Base-by-base conservation (phyloP, 2,113 vertebrate species). In the Salvelinus namaycush region DNA sequence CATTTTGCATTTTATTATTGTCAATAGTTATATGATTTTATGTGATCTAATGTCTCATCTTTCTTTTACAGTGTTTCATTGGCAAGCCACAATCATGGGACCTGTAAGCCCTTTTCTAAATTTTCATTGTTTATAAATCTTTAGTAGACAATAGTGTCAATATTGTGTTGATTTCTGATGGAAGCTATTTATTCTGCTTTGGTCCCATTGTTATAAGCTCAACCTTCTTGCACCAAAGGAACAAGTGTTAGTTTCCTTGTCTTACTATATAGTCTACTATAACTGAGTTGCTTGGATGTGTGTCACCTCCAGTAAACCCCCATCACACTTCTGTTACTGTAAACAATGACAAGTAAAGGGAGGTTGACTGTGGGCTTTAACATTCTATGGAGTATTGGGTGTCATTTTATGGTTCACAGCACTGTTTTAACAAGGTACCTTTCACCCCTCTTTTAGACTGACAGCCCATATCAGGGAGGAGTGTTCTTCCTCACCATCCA, bases 31-130 rank as follows among this genome's bases (percentile, higher is more conserved):
- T 20, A 18, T 20, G 22, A 67, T 67, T 3, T 68, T 7, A 39
- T 68, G 22, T 68, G 66, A 18, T 39, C 4, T 68, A 34, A 5
- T 14, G 29, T 34, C 16, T 84, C 2, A 81, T 90, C 89, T 80
- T 90, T 86, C 82, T 81, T 72, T 93, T 93, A 20, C 14, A 98
- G 97, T 97, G 92, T 97, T 97, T 91, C 96, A 96, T 34, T 97
- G 97, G 97, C 96, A 98, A 91, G 97, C 97, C 65, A 97, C 95
- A 81, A 98, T 98, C 90, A 96, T 95, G 90, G 97, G 97, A 93
- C 97, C 97, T 89, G 97, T 98, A 93, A 97, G 96, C 22, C 26
- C 26, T 66, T 77, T 96, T 88, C 83, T 85, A 70, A 77, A 87
- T 87, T 57, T 5, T 59, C 73, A 80, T 78, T 82, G 83, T 75